These are phyloP conservation scores for Nanorana parkeri DNA, from an alignment of 2,113 vertebrate species.

Conservation along the genomic window DNA sequence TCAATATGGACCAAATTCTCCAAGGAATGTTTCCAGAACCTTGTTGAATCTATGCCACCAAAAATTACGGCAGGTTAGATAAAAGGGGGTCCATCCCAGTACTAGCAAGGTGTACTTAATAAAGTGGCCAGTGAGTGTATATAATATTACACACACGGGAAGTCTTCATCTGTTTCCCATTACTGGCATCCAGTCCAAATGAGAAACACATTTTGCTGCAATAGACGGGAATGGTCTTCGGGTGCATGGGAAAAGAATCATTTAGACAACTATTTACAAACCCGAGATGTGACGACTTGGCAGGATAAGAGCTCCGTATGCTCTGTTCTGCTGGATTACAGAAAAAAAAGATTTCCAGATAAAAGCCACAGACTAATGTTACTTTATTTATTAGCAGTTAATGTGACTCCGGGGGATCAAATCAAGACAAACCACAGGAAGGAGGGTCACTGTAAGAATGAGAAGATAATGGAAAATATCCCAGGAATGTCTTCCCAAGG, in stretches of 20 bases:
- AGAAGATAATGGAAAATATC: conserved; percentile 14
- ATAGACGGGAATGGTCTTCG: not conserved
- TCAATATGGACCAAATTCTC: too few relatives aligned
- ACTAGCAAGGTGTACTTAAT: too few relatives aligned
- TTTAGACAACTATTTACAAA: not conserved
- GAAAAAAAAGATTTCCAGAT: conserved; percentile 3
- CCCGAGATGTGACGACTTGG: not conserved
- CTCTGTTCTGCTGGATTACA: not conserved
- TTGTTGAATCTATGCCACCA: too few relatives aligned
- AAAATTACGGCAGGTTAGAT: too few relatives aligned
- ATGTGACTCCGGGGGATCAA: conserved; percentile 4
- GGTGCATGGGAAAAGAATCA: not conserved
- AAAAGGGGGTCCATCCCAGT: too few relatives aligned
- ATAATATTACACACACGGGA: too few relatives aligned
- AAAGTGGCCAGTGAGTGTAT: too few relatives aligned
- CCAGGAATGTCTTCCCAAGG: not conserved
- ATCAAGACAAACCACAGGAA: conserved; percentile 23
- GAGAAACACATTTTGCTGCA: not conserved
- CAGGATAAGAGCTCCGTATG: not conserved
- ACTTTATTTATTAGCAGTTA: conserved; percentile 4
- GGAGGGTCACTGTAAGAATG: conserved; percentile 15
- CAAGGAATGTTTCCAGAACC: too few relatives aligned
- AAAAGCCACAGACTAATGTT: conserved; percentile 14
- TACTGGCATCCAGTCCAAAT: too few relatives aligned
- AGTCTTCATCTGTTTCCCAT: too few relatives aligned